phyloP scores from a whole-genome alignment of 2,888 invertebrate genomes.

The Junonia oenone region DNA sequence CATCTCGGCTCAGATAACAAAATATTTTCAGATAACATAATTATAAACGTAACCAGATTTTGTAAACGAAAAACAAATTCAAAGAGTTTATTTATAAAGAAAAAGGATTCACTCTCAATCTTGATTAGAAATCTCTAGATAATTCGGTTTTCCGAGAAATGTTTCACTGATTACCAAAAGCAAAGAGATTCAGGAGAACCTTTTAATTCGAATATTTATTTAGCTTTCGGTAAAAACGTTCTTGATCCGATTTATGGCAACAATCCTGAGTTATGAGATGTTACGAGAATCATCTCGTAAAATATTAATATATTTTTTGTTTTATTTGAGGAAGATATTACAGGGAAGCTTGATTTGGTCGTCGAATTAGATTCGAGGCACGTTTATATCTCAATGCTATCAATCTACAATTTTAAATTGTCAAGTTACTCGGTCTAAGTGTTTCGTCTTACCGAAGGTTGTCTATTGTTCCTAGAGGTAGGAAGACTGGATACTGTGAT shows the following conservation, averaged over 20 bases:
- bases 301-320: not conserved
- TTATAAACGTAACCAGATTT: not conserved
- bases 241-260: not conserved
- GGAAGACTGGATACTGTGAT: constrained; percentile 39
- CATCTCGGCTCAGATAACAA: no score
- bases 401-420: not conserved
- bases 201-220: not conserved
- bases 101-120: constrained; percentile 4
- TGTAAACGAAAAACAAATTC: not conserved
- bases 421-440: not conserved
- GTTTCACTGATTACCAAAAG: not conserved
- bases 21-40: not conserved
- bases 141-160: not conserved
- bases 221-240: not conserved
- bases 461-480: constrained; percentile 22
- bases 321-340: constrained; percentile 6
- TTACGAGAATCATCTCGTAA: not conserved
- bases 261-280: not conserved
- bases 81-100: constrained; percentile 5
- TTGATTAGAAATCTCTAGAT: constrained; percentile 12
- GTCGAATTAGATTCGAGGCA: constrained; percentile 2
- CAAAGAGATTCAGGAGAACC: not conserved
- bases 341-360: not conserved
- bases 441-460: constrained; percentile 11
- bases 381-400: constrained; percentile 6